Base-by-base conservation (phyloP, 2,113 vertebrate genomes). In the Pyxicephalus adspersus region DNA sequence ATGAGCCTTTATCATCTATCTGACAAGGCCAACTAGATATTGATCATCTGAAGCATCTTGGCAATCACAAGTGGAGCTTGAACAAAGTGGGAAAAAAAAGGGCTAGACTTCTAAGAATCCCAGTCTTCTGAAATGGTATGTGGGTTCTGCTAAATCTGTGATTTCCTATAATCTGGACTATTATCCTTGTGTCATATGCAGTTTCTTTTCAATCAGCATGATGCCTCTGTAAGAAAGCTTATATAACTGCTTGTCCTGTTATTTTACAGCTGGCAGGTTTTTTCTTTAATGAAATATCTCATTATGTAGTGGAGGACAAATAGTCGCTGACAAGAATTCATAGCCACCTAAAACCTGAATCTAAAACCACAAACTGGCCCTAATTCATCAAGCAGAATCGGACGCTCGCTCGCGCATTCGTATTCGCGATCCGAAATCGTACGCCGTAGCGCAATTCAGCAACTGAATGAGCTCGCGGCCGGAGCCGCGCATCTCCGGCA, bases 11-110 rank as follows among this genome's bases (percentile, higher is more conserved):
- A 92, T 93, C 88, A 92, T 93, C 92, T 90, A 91, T 89, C 89
- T 86, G 87, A 90, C 89, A 91, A 83, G 90, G 91, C 91, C 91
- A 92, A 84, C 86, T 86, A 87, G 87, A 84, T 94, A 94, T 93
- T 91, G 93, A 94, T 90, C 73, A 85, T 81, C 86, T 83, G 84
- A 84, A 71, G 28, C 61, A 38, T 85, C 67, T 83, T 73, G 20
- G 85, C 82, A 88, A 85, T 81, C 85, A 80, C 81, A 80, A 67
- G 81, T 77, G 73, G 76, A 81, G 50, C 54, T 82, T 65, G 70
- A 75, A 61, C 31, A 65, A 65, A 75, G 51, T 66, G 23, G 72
- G 28, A 70, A 80, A 74, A 87, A 82, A 77, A 29, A 28, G 26
- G 0, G 72, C 31, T 82, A 85, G 84, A 84, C 70, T 80, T 84